phyloP scores from a whole-genome alignment of 2,888 invertebrate species.

The Lithophane leautieri region DNA sequence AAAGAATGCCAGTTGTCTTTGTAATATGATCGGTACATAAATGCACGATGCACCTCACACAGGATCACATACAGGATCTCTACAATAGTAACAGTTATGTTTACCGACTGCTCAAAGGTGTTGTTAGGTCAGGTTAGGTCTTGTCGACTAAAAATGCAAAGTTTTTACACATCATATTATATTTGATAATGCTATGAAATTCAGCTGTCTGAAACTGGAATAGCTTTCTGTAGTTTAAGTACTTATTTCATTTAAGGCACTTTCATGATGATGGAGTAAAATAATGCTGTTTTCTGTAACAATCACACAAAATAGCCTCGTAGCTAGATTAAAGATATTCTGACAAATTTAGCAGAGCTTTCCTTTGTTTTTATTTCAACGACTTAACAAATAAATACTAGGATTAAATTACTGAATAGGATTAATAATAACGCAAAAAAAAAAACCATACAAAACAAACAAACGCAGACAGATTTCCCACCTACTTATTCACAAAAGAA shows the following conservation, averaged over 20 bases:
- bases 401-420: neutral
- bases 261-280: neutral
- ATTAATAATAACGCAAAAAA: neutral
- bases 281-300: neutral
- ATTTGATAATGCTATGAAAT: neutral
- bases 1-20: neutral
- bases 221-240: neutral
- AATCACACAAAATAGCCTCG: too few relatives aligned
- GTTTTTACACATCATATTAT: neutral
- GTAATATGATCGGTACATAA: constrained; percentile 1
- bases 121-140: too few relatives aligned
- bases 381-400: neutral
- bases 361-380: neutral
- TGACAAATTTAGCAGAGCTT: neutral
- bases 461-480: constrained; percentile 12
- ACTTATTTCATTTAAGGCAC: neutral
- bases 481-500: constrained; percentile 24
- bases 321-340: neutral
- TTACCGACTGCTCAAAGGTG: neutral
- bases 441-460: constrained; percentile 1
- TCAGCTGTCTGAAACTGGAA: neutral
- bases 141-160: neutral
- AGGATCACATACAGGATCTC: neutral
- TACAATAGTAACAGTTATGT: neutral
- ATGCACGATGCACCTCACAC: neutral